phyloP scores from a whole-genome alignment of 2,888 invertebrate genomes.

The Monoplex corrugatus region DNA sequence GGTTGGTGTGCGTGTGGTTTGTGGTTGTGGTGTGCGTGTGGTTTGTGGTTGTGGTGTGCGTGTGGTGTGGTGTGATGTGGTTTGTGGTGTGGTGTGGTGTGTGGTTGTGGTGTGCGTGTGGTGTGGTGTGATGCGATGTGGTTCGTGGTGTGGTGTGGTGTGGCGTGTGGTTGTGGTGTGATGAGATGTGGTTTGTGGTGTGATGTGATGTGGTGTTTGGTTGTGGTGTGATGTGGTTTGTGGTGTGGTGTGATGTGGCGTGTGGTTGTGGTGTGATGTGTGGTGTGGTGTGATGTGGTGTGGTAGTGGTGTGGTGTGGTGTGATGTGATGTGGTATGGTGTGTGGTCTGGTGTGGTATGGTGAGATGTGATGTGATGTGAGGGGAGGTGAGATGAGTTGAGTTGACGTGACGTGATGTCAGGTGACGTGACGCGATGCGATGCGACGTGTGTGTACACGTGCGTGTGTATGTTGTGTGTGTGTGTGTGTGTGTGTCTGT shows the following conservation, averaged over 20 bases:
- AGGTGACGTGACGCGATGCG: no score
- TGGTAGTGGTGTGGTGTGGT: background rate
- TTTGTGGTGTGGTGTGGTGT: no score
- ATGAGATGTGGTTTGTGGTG: background rate
- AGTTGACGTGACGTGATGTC: background rate
- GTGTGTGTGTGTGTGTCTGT: no score
- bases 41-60: background rate
- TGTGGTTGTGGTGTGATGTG: background rate
- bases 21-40: no score
- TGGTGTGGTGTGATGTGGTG: background rate
- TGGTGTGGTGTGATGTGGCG: no score
- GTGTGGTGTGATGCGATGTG: no score
- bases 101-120: background rate
- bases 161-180: constrained; percentile 77
- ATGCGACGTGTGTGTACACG: constrained; percentile 22
- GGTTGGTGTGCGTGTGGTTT: constrained; percentile 65
- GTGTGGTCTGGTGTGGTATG: background rate
- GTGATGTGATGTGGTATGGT: background rate
- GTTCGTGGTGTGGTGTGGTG: background rate
- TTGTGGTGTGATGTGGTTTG: constrained; percentile 53
- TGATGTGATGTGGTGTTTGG: background rate
- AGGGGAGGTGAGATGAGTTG: background rate
- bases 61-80: background rate
- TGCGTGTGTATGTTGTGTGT: background rate
- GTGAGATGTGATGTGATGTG: no score